These are phyloP conservation scores for Smittia aterrima DNA, from an alignment of 2,888 invertebrate species.

Conservation along the genomic window DNA sequence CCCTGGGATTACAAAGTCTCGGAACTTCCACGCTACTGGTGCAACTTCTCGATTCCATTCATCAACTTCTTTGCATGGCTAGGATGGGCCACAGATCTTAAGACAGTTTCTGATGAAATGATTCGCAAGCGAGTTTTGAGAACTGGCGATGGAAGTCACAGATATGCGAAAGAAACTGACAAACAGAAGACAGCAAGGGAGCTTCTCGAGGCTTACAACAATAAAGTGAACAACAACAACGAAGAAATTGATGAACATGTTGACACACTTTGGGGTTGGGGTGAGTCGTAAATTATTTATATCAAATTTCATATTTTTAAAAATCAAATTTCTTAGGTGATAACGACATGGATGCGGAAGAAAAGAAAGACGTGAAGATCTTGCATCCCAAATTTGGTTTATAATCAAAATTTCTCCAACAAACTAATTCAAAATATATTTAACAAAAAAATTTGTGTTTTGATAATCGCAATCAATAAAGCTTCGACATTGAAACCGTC, in stretches of 20 bases:
- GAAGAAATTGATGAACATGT: conserved; percentile 63
- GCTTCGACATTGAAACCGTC: too few relatives aligned
- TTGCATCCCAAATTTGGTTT: conserved; percentile 48
- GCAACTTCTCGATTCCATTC: conserved; percentile 54
- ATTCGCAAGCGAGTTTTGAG: conserved; percentile 55
- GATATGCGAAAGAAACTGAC: neutral
- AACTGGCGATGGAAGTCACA: conserved; percentile 37
- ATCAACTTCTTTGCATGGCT: conserved; percentile 46
- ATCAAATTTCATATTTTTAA: neutral
- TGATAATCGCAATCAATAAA: too few relatives aligned
- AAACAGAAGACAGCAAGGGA: neutral
- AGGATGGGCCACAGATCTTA: conserved; percentile 32
- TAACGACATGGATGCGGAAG: conserved; percentile 68
- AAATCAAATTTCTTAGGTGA: conserved; percentile 59
- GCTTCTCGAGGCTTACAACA: neutral
- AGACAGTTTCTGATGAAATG: conserved; percentile 43
- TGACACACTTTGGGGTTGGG: conserved; percentile 61
- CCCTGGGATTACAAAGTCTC: conserved; percentile 65
- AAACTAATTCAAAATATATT: too few relatives aligned
- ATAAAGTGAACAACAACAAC: conserved; percentile 54
- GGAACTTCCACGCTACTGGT: conserved; percentile 56
- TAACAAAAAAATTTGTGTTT: too few relatives aligned
- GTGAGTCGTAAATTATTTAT: neutral
- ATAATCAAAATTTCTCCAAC: conserved; percentile 43
- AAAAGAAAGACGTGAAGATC: conserved; percentile 57